phyloP scores from a whole-genome alignment of 92 coral and sea anemone species.

The Epizoanthus fatuus region DNA sequence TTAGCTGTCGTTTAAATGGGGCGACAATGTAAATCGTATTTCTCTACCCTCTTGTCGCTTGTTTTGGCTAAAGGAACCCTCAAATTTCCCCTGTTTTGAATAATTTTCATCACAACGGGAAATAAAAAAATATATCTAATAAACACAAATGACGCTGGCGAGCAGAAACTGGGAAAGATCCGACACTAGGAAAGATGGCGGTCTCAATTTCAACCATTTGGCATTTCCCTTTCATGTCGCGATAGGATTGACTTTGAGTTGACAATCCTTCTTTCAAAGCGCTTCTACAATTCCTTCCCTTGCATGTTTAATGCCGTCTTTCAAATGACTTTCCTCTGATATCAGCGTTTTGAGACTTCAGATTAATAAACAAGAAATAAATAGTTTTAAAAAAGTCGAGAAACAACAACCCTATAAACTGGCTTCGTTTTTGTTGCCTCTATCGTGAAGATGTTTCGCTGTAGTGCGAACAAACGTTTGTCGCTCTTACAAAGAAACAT shows the following conservation, averaged over 20 bases:
- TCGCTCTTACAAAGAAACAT: neutral
- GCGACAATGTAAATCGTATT: constrained; percentile 11
- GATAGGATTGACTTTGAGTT: neutral
- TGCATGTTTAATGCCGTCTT: constrained; percentile 23
- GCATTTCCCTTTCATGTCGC: constrained; percentile 9
- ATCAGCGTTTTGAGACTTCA: neutral
- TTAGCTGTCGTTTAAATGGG: constrained; percentile 32
- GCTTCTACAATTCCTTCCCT: neutral
- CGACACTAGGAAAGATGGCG: neutral
- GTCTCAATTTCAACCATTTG: neutral
- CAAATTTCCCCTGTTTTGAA: constrained; percentile 50
- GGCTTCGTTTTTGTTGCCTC: neutral
- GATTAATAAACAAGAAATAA: constrained; percentile 1
- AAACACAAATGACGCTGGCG: neutral
- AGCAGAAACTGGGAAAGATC: neutral
- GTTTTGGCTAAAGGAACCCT: constrained; percentile 43
- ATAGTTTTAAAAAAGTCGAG: neutral
- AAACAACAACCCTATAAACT: neutral
- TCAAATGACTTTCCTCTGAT: constrained; percentile 41
- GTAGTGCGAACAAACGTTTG: too few relatives aligned
- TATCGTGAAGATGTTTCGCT: too few relatives aligned
- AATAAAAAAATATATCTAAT: constrained; percentile 27
- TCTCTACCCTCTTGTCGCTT: constrained; percentile 16
- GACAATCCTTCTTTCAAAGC: neutral
- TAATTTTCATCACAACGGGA: constrained; percentile 47